Evolutionary conservation across 2,888 invertebrate genomes (phyloP).

Genomic region (Andrena trimmerana): DNA sequence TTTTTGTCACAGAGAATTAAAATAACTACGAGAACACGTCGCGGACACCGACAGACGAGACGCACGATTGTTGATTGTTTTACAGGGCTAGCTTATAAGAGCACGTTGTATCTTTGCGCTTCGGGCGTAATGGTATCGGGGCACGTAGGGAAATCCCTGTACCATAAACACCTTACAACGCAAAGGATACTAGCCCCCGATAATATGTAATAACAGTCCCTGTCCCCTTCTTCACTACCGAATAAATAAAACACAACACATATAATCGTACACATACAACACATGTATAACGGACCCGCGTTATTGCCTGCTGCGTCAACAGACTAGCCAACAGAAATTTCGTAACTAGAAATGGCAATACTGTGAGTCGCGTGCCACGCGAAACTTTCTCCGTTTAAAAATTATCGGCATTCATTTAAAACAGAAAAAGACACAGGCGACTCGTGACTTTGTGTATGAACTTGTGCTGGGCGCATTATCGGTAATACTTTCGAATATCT

Average conservation of each 20-base stretch:
- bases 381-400: neutral
- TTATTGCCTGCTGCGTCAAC: neutral
- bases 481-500: neutral
- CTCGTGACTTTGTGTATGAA: neutral
- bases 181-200: neutral
- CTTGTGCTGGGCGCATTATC: neutral
- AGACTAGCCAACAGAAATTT: constrained; percentile 25
- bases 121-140: no score
- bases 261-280: neutral
- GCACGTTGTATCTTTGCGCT: neutral
- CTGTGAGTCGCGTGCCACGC: neutral
- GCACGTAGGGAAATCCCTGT: neutral
- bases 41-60: neutral
- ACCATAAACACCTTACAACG: neutral
- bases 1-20: neutral
- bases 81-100: neutral
- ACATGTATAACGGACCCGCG: neutral
- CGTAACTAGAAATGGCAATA: neutral
- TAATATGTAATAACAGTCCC: neutral
- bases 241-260: constrained; percentile 22
- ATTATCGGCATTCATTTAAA: neutral
- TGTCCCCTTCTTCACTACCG: neutral
- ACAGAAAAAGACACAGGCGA: neutral
- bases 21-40: neutral
- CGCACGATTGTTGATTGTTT: neutral